phyloP scores from a whole-genome alignment of 2,113 vertebrate genomes.

The Ranitomeya variabilis region DNA sequence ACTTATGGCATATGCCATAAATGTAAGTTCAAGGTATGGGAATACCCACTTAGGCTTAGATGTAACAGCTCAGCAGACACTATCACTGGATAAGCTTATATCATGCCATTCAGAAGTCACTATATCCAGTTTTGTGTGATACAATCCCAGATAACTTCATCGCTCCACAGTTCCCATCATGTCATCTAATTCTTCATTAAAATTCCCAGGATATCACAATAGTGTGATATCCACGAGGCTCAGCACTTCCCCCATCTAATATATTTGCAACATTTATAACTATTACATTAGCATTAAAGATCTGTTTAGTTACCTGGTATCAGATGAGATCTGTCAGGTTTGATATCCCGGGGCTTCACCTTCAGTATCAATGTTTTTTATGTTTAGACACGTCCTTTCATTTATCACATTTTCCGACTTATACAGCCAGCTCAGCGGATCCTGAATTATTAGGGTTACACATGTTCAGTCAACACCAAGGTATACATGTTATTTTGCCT shows the following conservation, averaged over 20 bases:
- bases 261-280: too few relatives aligned
- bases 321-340: not conserved
- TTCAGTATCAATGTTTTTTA: not conserved
- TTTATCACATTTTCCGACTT: not conserved
- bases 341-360: not conserved
- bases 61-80: too few relatives aligned
- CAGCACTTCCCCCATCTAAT: too few relatives aligned
- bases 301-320: not conserved
- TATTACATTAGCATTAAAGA: not conserved
- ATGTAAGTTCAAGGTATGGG: too few relatives aligned
- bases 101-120: not conserved
- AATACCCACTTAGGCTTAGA: too few relatives aligned
- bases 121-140: not conserved
- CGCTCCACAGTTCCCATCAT: not conserved
- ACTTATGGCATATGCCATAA: too few relatives aligned
- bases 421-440: conserved; percentile 1
- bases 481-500: too few relatives aligned
- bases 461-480: not conserved
- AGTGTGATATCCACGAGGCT: too few relatives aligned
- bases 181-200: not conserved
- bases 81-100: too few relatives aligned
- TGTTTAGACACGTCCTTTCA: not conserved
- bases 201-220: too few relatives aligned
- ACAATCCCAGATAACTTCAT: not conserved
- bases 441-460: not conserved